Evolutionary conservation across 2,888 invertebrate genomes (phyloP), one percentile per base, ranked within the genome.

Genomic region (Spisula solida): DNA sequence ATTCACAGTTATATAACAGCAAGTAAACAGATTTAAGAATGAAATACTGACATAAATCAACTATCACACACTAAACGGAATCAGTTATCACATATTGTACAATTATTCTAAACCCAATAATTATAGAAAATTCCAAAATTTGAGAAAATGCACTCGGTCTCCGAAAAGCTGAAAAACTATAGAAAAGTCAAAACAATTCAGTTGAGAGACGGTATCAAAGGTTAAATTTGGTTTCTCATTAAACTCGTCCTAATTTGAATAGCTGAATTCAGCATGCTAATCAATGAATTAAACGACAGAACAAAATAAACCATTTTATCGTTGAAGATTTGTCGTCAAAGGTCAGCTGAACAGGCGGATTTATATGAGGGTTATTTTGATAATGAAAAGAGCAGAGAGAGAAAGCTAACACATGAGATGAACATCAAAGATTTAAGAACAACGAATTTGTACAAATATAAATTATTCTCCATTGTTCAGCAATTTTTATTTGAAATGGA

Each of bases 371-470:
- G 70, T 75, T 80, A 85, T 85, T 85, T 85, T 70, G 56, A 87
- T 87, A 86, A 87, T 89, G 87, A 89, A 87, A 87, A 87, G 86
- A 87, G 34, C 60, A 47, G 60, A 18, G 66, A 78, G 80, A 84
- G 82, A 85, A 82, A 87, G 87, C 6, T 82, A 89, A 87, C 56
- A 87, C 87, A 83, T 83, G 80, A 87, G 83, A 78, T 48, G 79
- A 56, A 82, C 86, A 84, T 89, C 89, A 89, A 89, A 89, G 81
- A 51, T 41, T 25, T 47, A 41, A n/a, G 48, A 25, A 20, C 78
- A 75, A 55, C 47, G 70, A 48, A 66, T 18, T 60, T 85, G 81
- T 78, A 60, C 81, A 87, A 87, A 90, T 87, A 78, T 55, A 85
- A 87, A 85, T 90, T 56, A 87, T 90, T 87, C 56, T 34, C 81